Percentiles rank a stretch among this genome's conserved stretches.
Evolutionary conservation across 2,113 vertebrate species (phyloP).

Genomic region (Mustela nigripes): DNA sequence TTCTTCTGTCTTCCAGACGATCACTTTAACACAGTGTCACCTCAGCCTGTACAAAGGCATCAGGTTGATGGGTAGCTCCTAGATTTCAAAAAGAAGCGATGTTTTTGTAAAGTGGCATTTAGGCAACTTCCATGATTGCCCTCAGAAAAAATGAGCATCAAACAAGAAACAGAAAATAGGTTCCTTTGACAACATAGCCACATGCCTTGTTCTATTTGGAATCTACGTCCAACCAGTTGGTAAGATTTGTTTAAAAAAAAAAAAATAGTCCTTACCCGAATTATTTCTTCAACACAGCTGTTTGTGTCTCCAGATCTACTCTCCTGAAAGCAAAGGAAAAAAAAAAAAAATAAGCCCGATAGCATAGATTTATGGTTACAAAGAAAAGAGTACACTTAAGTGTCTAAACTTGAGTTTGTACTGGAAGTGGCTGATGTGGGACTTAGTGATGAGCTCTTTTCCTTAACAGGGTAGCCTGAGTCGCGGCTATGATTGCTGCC

Average conservation of each 20-base stretch:
- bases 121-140: conserved; percentile 3
- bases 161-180: not conserved
- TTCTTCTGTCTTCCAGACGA: conserved; percentile 78
- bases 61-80: conserved; percentile 6
- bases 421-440: rapidly evolving
- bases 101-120: not conserved
- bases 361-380: conserved; percentile 63
- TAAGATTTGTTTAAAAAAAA: conserved; percentile 61
- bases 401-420: not conserved
- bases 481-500: rapidly evolving
- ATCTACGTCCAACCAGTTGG: conserved; percentile 2
- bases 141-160: not conserved
- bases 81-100: not conserved
- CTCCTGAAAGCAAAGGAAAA: conserved; percentile 89
- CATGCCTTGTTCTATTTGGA: conserved; percentile 2
- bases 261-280: conserved; percentile 89
- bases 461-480: not conserved
- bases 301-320: conserved; percentile 89
- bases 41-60: conserved; percentile 45
- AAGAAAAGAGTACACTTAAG: not conserved
- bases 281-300: conserved; percentile 92
- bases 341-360: conserved; percentile 69
- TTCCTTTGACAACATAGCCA: not conserved
- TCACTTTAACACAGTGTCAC: conserved; percentile 68
- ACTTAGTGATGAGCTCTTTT: not conserved